A percentile compares a stretch with the other conserved stretches of the same genome.
These are phyloP conservation scores for Candidula unifasciata DNA, from an alignment of 2,888 invertebrate genomes.

Conservation along the genomic window DNA sequence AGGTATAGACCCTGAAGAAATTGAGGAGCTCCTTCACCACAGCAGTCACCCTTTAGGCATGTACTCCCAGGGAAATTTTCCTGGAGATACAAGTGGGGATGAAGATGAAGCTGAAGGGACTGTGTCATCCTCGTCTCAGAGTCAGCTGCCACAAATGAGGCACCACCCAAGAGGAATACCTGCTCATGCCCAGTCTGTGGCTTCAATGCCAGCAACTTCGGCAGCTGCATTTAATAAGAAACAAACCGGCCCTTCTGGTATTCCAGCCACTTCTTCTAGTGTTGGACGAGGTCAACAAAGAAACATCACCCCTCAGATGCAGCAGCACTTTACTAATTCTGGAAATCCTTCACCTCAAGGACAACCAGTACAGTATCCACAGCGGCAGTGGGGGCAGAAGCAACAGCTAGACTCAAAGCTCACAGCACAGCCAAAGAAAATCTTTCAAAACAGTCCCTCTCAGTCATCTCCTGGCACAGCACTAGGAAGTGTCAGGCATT, in stretches of 20 bases:
- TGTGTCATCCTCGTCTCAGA: slow-evolving; percentile 36
- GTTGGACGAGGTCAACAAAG: background rate
- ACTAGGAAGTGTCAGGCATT: background rate
- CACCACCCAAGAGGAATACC: background rate
- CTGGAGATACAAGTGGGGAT: slow-evolving; percentile 5
- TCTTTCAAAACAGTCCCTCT: background rate
- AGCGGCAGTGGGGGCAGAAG: background rate
- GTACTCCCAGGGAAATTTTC: slow-evolving; percentile 18
- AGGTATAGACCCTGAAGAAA: slow-evolving; percentile 43
- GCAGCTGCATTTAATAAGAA: slow-evolving; percentile 4
- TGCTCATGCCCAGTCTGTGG: background rate
- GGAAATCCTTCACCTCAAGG: background rate
- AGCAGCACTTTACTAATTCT: background rate
- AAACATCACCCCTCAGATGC: background rate
- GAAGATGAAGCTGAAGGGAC: slow-evolving; percentile 31
- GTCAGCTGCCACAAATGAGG: slow-evolving; percentile 6
- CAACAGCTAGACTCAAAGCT: slow-evolving; percentile 7
- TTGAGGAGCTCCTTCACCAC: slow-evolving; percentile 34
- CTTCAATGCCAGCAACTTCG: background rate
- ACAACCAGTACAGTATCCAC: background rate
- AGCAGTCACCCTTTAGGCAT: background rate
- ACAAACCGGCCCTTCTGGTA: background rate
- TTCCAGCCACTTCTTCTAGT: background rate
- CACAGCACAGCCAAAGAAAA: background rate
- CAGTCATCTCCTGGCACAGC: background rate